Evolutionary conservation across 2,888 invertebrate species (phyloP).

Genomic region (Orchesellides sinensis): DNA sequence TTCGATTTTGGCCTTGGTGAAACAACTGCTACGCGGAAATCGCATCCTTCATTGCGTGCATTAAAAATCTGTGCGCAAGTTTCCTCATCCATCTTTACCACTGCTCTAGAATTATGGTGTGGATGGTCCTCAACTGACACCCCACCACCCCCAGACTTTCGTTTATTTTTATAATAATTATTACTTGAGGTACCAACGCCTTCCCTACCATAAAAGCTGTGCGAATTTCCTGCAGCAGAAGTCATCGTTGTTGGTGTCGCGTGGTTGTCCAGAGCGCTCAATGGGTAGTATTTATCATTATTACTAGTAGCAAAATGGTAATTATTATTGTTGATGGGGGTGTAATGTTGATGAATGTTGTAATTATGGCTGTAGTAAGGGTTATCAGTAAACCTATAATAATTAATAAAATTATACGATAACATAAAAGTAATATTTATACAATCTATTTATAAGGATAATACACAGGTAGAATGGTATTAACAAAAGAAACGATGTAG

Average conservation of each 20-base stretch:
- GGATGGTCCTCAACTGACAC: background rate
- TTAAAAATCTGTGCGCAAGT: background rate
- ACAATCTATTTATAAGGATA: too few relatives aligned
- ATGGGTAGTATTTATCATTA: background rate
- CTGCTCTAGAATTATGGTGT: background rate
- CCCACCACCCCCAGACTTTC: background rate
- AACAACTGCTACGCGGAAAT: background rate
- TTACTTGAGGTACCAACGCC: background rate
- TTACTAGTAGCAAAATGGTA: background rate
- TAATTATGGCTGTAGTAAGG: slow-evolving; percentile 1
- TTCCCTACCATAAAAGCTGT: too few relatives aligned
- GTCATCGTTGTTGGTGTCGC: too few relatives aligned
- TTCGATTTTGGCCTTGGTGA: slow-evolving; percentile 1
- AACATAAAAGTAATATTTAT: background rate
- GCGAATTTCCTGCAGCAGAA: too few relatives aligned
- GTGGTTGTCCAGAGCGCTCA: too few relatives aligned
- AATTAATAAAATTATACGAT: slow-evolving; percentile 1
- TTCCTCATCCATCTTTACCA: background rate
- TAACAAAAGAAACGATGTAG: too few relatives aligned
- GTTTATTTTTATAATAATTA: background rate
- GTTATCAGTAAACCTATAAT: slow-evolving; percentile 29
- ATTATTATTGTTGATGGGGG: background rate
- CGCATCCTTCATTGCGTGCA: background rate
- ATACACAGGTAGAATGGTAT: too few relatives aligned
- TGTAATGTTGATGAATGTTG: background rate